Percentiles rank a stretch among this genome's conserved stretches.
phyloP scores from a whole-genome alignment of 2,888 invertebrate species.

The Rhingia rostrata region DNA sequence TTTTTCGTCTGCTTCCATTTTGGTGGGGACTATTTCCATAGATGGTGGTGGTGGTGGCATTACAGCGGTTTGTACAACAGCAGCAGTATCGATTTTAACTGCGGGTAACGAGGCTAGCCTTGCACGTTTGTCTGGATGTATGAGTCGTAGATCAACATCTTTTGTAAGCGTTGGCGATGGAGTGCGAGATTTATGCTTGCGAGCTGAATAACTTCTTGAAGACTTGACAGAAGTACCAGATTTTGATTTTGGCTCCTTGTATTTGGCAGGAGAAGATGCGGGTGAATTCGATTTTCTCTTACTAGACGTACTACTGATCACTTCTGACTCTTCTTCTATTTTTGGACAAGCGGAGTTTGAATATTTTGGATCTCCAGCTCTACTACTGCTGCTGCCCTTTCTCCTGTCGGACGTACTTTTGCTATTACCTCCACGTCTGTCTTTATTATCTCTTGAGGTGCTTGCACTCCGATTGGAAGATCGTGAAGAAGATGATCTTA shows the following conservation, averaged over 20 bases:
- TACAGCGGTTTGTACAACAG: slow-evolving; percentile 31
- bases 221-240: slow-evolving; percentile 71
- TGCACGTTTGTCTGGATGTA: slow-evolving; percentile 68
- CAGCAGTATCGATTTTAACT: slow-evolving; percentile 10
- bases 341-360: slow-evolving; percentile 40
- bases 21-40: slow-evolving; percentile 32
- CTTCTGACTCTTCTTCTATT: slow-evolving; percentile 60
- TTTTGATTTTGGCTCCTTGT: slow-evolving; percentile 76
- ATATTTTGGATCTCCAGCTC: slow-evolving; percentile 52
- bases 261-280: slow-evolving; percentile 78
- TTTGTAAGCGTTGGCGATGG: slow-evolving; percentile 78
- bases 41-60: slow-evolving; percentile 66
- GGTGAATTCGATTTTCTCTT: slow-evolving; percentile 79
- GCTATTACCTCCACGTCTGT: slow-evolving; percentile 72
- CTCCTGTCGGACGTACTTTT: slow-evolving; percentile 75
- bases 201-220: slow-evolving; percentile 62
- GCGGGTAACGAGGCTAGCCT: slow-evolving; percentile 25
- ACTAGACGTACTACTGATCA: slow-evolving; percentile 72
- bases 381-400: slow-evolving; percentile 36
- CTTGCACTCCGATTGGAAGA: slow-evolving; percentile 61
- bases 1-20: slow-evolving; percentile 47
- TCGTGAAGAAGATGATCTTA: slow-evolving; percentile 68
- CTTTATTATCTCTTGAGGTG: slow-evolving; percentile 55
- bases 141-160: slow-evolving; percentile 79
- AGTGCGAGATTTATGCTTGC: slow-evolving; percentile 78